Percentiles rank a stretch among this genome's conserved stretches.
Evolutionary conservation across 1,140 invertebrate species (phyloP).

Genomic region (Notospermus geniculatus): DNA sequence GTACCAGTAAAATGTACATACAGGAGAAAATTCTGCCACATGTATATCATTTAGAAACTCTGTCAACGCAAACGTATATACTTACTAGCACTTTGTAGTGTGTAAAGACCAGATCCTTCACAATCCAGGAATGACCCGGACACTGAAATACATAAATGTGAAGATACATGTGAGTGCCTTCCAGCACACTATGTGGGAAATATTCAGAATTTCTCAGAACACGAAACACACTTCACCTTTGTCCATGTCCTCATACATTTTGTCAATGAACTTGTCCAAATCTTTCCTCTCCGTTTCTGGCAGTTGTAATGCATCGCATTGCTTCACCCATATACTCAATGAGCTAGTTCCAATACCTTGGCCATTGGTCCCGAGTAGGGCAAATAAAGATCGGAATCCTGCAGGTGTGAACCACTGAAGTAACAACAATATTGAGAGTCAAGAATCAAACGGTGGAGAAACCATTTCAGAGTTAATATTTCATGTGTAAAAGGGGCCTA

Average conservation of each 20-base stretch:
- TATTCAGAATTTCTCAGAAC: background rate
- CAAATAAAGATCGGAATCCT: conserved; percentile 82
- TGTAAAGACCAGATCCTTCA: conserved; percentile 88
- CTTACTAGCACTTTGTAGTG: conserved; percentile 73
- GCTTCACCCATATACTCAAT: conserved; percentile 80
- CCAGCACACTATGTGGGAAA: no score
- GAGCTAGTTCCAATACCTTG: conserved; percentile 89
- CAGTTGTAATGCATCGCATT: conserved; percentile 68
- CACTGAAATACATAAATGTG: no score
- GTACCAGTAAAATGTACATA: no score
- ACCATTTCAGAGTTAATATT: no score
- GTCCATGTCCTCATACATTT: conserved; percentile 79
- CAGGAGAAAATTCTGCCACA: no score
- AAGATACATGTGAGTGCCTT: no score
- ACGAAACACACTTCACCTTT: conserved; percentile 63
- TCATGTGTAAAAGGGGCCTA: no score
- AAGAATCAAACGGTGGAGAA: no score
- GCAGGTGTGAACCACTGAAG: conserved; percentile 80
- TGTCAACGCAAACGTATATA: no score
- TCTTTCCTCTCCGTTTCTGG: conserved; percentile 66
- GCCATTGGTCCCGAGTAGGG: conserved; percentile 86
- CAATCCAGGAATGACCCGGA: conserved; percentile 86
- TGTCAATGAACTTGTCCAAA: conserved; percentile 68
- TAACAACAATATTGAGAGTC: no score
- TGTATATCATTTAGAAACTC: no score